Percentiles rank a stretch among this genome's conserved stretches.
Evolutionary conservation across 2,888 invertebrate species (phyloP).

Genomic region (Hirtodrosophila histrioides): DNA sequence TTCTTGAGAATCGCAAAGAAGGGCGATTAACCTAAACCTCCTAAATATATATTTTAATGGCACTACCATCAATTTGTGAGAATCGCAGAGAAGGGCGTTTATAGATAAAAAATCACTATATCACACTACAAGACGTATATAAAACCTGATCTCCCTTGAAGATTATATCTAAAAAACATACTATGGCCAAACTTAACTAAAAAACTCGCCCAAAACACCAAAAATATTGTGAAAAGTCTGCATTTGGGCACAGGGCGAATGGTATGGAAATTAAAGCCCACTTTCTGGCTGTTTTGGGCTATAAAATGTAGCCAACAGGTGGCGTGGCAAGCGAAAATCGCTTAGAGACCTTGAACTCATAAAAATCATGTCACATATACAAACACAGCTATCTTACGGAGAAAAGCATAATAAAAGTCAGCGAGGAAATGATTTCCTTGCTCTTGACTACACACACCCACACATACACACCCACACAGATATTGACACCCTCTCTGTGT

Average conservation of each 20-base stretch:
- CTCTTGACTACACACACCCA: slow-evolving; percentile 58
- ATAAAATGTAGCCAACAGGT: slow-evolving; percentile 63
- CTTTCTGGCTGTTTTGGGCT: slow-evolving; percentile 19
- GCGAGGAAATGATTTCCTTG: slow-evolving; percentile 76
- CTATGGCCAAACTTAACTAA: no score
- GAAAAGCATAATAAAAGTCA: slow-evolving; percentile 62
- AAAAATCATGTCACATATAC: slow-evolving; percentile 78
- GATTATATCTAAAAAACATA: no score
- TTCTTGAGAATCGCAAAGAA: no score
- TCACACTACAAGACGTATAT: no score
- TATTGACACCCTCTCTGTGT: background rate
- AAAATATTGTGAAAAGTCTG: background rate
- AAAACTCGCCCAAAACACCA: no score
- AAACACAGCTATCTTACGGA: slow-evolving; percentile 32
- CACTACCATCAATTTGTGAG: no score
- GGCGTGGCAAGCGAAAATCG: slow-evolving; percentile 64
- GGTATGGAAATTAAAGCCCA: slow-evolving; percentile 55
- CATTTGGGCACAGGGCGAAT: slow-evolving; percentile 17
- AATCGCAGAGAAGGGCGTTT: no score
- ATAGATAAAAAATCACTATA: no score
- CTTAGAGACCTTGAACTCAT: slow-evolving; percentile 82
- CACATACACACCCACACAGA: slow-evolving; percentile 15
- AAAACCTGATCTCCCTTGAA: no score
- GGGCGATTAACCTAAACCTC: no score
- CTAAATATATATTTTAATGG: no score